Conservation (phyloP, 2,797 vertebrate genomes). For the Prionace glauca region DNA sequence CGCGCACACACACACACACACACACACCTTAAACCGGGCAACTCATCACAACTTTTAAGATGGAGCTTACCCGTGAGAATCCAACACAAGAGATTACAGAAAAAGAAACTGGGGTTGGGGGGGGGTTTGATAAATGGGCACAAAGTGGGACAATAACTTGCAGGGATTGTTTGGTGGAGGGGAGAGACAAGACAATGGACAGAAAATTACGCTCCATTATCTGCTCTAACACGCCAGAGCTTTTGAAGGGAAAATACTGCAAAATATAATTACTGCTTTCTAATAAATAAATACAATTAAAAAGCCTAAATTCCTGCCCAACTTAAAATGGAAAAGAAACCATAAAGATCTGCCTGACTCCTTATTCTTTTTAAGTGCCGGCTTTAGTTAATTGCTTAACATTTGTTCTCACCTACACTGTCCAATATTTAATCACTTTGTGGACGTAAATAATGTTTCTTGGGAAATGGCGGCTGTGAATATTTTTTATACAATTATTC, state of each 20-base stretch:
- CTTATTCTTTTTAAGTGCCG: background rate
- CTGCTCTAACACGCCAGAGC: background rate
- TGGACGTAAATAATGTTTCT: constrained; percentile 33
- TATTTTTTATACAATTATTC: constrained; percentile 27
- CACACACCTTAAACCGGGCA: background rate
- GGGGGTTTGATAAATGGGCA: background rate
- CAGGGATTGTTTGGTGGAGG: background rate
- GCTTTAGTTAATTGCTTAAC: background rate
- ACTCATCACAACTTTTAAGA: constrained; percentile 15
- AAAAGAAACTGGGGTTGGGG: background rate
- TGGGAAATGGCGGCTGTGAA: constrained; percentile 27
- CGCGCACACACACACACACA: no score
- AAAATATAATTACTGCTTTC: constrained; percentile 32
- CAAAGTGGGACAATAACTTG: background rate
- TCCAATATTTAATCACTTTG: constrained; percentile 8
- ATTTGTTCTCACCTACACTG: background rate
- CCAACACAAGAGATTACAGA: background rate
- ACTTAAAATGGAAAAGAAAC: background rate
- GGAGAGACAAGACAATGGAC: background rate
- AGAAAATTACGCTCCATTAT: background rate
- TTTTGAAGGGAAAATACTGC: constrained; percentile 20
- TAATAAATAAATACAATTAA: constrained; percentile 34
- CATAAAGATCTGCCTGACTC: background rate
- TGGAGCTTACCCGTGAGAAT: background rate
- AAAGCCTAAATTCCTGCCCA: constrained; percentile 34